A percentile compares a stretch with the other conserved stretches of the same genome.
phyloP scores from a whole-genome alignment of 2,888 invertebrate species.

The Blomia tropicalis region DNA sequence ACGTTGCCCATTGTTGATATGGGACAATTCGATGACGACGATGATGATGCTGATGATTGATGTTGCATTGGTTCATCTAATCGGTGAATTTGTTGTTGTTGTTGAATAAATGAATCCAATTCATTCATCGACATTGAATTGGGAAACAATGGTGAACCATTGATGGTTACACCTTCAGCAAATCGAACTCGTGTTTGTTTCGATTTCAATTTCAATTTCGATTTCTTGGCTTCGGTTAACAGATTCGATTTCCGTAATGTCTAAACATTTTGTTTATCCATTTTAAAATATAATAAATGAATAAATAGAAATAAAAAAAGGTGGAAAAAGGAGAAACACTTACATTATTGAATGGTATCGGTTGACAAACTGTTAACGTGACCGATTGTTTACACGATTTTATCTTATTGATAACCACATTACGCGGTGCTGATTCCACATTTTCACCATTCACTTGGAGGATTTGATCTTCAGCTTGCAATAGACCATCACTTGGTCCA shows the following conservation, averaged over 20 bases:
- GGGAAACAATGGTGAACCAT: slow-evolving; percentile 46
- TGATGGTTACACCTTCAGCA: slow-evolving; percentile 71
- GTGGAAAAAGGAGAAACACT: slow-evolving; percentile 32
- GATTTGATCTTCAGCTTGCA: slow-evolving; percentile 79
- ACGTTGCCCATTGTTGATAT: not conserved
- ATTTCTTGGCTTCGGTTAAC: slow-evolving; percentile 69
- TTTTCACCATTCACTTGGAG: slow-evolving; percentile 77
- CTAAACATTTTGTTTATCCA: slow-evolving; percentile 32
- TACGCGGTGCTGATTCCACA: slow-evolving; percentile 64
- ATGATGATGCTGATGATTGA: not conserved
- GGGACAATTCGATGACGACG: not conserved
- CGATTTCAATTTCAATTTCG: slow-evolving; percentile 49
- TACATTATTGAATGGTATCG: slow-evolving; percentile 51
- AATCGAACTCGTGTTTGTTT: slow-evolving; percentile 71
- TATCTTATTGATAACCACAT: slow-evolving; percentile 73
- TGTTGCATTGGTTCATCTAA: not conserved
- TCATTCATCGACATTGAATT: slow-evolving; percentile 15
- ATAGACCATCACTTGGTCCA: slow-evolving; percentile 66
- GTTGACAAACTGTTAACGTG: slow-evolving; percentile 63
- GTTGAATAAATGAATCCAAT: too few species aligned
- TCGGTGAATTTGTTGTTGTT: not conserved
- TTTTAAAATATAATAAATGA: slow-evolving; percentile 13
- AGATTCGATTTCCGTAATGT: slow-evolving; percentile 59
- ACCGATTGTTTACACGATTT: slow-evolving; percentile 57
- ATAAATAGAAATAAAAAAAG: not conserved